Evolutionary conservation across 2,113 vertebrate species (phyloP).

Genomic region (Apeltes quadracus): DNA sequence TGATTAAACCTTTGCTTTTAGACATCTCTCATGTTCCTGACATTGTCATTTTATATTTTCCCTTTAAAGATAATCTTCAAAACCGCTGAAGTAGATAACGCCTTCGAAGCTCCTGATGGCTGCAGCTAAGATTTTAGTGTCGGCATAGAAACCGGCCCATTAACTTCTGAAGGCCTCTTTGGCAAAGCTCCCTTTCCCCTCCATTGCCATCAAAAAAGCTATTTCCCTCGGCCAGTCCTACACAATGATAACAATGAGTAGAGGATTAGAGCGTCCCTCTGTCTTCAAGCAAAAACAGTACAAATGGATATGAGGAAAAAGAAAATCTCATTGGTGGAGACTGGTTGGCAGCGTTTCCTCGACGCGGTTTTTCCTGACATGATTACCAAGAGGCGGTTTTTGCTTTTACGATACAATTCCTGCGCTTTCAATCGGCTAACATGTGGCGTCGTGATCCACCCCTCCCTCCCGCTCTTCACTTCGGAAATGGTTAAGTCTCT

Average conservation of each 20-base stretch:
- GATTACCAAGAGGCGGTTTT: slow-evolving; percentile 73
- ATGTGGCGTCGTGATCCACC: slow-evolving; percentile 77
- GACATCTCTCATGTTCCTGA: slow-evolving; percentile 70
- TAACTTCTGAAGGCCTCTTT: slow-evolving; percentile 78
- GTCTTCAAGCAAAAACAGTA: slow-evolving; percentile 63
- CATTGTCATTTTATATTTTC: slow-evolving; percentile 69
- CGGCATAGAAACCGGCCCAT: slow-evolving; percentile 75
- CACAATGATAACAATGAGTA: slow-evolving; percentile 76
- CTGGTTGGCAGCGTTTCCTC: slow-evolving; percentile 74
- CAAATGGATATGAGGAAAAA: slow-evolving; percentile 55
- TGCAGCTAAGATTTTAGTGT: slow-evolving; percentile 76
- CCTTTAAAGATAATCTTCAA: slow-evolving; percentile 76
- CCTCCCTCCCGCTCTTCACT: slow-evolving; percentile 32
- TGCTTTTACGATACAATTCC: slow-evolving; percentile 72
- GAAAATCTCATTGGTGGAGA: slow-evolving; percentile 67
- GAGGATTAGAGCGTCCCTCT: slow-evolving; percentile 78
- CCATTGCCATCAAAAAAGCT: slow-evolving; percentile 75
- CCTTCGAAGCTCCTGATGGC: slow-evolving; percentile 62
- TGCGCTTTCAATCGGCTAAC: slow-evolving; percentile 73
- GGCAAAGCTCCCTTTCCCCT: slow-evolving; percentile 75
- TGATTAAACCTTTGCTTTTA: slow-evolving; percentile 77
- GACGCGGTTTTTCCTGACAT: slow-evolving; percentile 71
- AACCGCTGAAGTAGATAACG: slow-evolving; percentile 75
- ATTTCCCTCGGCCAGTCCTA: slow-evolving; percentile 76
- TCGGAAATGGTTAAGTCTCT: slow-evolving; percentile 76